Base-by-base conservation (phyloP, 2,888 invertebrate genomes). In the Drosophila cognata region DNA sequence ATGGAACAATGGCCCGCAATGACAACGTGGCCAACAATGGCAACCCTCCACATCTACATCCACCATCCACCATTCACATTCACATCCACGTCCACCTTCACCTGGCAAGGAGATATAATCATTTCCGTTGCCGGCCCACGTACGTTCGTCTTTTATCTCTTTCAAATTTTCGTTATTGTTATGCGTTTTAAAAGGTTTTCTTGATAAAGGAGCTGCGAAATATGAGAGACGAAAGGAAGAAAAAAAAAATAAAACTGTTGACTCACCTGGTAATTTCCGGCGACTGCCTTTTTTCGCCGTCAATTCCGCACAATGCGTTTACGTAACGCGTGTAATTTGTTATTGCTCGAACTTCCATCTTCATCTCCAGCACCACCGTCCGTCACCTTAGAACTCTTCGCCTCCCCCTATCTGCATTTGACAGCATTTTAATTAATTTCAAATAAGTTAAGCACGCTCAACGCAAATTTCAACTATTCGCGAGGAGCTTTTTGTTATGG, bases 151-250 rank as follows among this genome's bases (percentile, higher is more conserved):
- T 84, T 87, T 85, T 85, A 87, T 85, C 79, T 85, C 84, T 87
- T 89, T 88, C 77, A 84, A 87, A 89, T 86, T 81, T 85, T 86
- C 84, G 87, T 88, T 85, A 85, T 85, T 85, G 85, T 86, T 86
- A 82, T 89, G 74, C 82, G 78, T 73, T 87, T 87, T 77, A 82
- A 89, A 87, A 89, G 88, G 85, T 87, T 87, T 87, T 78, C 84
- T 72, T 75, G 79, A 79, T 82, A 78, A 74, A 69, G 72, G 61
- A 62, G 61, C 61, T 68, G 71, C 65, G 60, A 72, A 71, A 82
- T 64, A 57, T 52, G 66, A 50, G 59, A 57, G 63, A 74, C 2
- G 38, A 67, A 69, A 63, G 46, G 5, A 35, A 4, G 33, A 48
- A 50, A 53, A 60, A 65, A 71, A 76, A 74, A 61, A 48, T 46